Percentiles rank a stretch among this genome's conserved stretches.
These are phyloP conservation scores for Mesorhabditis spiculigera DNA, from an alignment of 2,888 invertebrate genomes.

Conservation along the genomic window DNA sequence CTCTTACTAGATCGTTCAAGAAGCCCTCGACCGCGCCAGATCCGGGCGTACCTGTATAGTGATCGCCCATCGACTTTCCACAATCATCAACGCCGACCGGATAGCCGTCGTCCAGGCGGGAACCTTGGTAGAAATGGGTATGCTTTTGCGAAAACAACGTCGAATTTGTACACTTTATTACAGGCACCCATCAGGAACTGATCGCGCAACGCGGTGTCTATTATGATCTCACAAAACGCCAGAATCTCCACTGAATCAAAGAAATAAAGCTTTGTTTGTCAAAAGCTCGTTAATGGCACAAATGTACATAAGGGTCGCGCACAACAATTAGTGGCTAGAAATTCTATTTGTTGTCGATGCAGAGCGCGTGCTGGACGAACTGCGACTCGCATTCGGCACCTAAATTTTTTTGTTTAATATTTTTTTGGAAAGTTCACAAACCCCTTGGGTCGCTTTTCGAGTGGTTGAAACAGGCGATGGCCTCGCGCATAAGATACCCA, in stretches of 20 bases:
- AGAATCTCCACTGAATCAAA: slow-evolving; percentile 14
- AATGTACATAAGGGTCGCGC: too few relatives aligned
- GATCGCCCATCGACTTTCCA: slow-evolving; percentile 63
- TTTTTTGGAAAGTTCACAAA: background rate
- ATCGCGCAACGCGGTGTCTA: slow-evolving; percentile 36
- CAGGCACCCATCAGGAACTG: slow-evolving; percentile 42
- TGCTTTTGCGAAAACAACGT: too few relatives aligned
- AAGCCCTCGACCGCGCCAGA: slow-evolving; percentile 70
- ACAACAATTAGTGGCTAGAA: too few relatives aligned
- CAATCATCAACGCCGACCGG: slow-evolving; percentile 59
- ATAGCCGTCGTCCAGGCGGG: slow-evolving; percentile 44
- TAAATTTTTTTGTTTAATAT: background rate
- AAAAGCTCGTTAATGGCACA: too few relatives aligned
- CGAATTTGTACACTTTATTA: slow-evolving; percentile 12
- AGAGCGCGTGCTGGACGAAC: slow-evolving; percentile 14
- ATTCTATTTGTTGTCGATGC: slow-evolving; percentile 5
- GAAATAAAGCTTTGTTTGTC: too few relatives aligned
- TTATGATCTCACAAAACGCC: slow-evolving; percentile 39
- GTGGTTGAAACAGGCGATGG: slow-evolving; percentile 18
- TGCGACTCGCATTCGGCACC: slow-evolving; percentile 28
- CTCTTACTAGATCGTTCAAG: slow-evolving; percentile 71
- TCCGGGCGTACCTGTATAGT: slow-evolving; percentile 61
- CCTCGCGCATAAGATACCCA: slow-evolving; percentile 27
- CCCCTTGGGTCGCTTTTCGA: background rate
- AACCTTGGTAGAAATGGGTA: slow-evolving; percentile 66